Evolutionary conservation across 2,113 vertebrate genomes (phyloP).

Genomic region (zebrafish (Danio rerio)): GRCz12tu NC_133181.1:49404501-49405000

Average conservation of each 20-base stretch:
- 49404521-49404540: not conserved
- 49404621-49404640: slow-evolving; percentile 62
- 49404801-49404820: slow-evolving; percentile 1
- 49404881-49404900: not conserved
- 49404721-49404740: slow-evolving; percentile 14
- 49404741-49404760: not conserved
- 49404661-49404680: slow-evolving; percentile 62
- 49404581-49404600: slow-evolving; percentile 41
- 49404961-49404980: not conserved
- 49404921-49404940: not conserved
- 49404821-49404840: not conserved
- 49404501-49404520: no score
- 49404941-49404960: not conserved
- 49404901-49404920: not conserved
- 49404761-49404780: slow-evolving; percentile 40
- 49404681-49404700: slow-evolving; percentile 20
- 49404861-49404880: not conserved
- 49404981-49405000: not conserved
- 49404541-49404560: not conserved
- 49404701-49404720: slow-evolving; percentile 43
- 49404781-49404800: not conserved
- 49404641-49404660: slow-evolving; percentile 52
- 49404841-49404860: slow-evolving; percentile 4
- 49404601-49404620: slow-evolving; percentile 60
- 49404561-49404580: slow-evolving; percentile 33